Evolutionary conservation across 2,888 invertebrate species (phyloP).

Genomic region (Eurytoma adleriae): DNA sequence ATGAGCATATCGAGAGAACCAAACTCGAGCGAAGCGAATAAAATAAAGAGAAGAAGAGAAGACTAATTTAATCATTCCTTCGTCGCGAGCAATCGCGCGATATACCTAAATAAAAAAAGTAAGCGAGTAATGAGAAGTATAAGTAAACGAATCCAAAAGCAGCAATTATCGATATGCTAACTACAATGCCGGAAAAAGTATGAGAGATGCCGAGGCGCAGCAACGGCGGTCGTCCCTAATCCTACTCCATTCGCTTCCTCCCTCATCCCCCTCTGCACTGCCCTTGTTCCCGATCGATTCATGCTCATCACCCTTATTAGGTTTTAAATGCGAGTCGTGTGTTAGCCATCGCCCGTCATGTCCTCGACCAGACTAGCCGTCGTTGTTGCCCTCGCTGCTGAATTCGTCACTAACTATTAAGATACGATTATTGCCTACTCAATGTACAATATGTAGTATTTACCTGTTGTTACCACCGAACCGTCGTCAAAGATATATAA

Average conservation of each 20-base stretch:
- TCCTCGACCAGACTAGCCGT: conserved; percentile 46
- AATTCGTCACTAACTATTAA: conserved; percentile 69
- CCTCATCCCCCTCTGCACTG: conserved; percentile 36
- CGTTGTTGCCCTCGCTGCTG: conserved; percentile 61
- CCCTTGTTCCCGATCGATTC: not conserved
- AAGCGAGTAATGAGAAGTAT: conserved; percentile 51
- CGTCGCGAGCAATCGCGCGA: conserved; percentile 64
- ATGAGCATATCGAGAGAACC: conserved; percentile 49
- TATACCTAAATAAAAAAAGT: conserved; percentile 58
- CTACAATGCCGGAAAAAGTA: conserved; percentile 58
- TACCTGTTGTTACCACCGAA: conserved; percentile 77
- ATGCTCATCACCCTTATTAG: conserved; percentile 52
- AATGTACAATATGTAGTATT: conserved; percentile 77
- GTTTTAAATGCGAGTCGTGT: conserved; percentile 18
- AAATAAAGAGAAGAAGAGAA: conserved; percentile 47
- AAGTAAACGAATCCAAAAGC: conserved; percentile 60
- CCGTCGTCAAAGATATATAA: conserved; percentile 76
- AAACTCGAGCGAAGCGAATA: conserved; percentile 46
- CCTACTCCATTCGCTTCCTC: not conserved
- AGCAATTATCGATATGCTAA: conserved; percentile 62
- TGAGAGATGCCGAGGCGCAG: conserved; percentile 55
- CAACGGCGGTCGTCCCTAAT: conserved; percentile 55
- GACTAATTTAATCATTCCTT: conserved; percentile 67
- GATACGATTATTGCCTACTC: conserved; percentile 76
- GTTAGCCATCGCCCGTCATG: conserved; percentile 29